phyloP scores from a whole-genome alignment of 2,888 invertebrate species.

The Danaus chrysippus region DNA sequence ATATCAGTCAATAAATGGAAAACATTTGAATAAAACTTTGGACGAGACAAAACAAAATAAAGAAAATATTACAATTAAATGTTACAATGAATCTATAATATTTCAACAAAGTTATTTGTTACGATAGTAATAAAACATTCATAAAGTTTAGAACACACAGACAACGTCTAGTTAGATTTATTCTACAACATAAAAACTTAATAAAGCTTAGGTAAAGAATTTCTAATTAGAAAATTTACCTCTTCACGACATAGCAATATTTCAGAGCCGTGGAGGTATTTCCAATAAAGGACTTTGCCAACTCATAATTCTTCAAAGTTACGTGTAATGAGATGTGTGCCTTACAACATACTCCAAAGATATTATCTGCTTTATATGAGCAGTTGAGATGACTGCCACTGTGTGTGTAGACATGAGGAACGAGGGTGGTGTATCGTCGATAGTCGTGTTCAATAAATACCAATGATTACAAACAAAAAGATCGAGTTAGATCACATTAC shows the following conservation, averaged over 20 bases:
- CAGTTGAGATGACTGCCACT: background rate
- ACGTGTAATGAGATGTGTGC: conserved; percentile 78
- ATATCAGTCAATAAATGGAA: no score
- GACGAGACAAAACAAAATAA: no score
- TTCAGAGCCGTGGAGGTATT: conserved; percentile 78
- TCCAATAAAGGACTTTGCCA: conserved; percentile 79
- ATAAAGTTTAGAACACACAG: conserved; percentile 44
- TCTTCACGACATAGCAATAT: conserved; percentile 78
- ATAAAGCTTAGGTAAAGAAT: conserved; percentile 76
- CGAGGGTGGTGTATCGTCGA: no score
- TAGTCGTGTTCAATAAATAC: no score
- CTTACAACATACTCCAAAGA: conserved; percentile 73
- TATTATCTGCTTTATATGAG: conserved; percentile 34
- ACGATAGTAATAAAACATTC: conserved; percentile 21
- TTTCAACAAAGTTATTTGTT: background rate
- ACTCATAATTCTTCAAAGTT: conserved; percentile 79
- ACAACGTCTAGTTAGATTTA: conserved; percentile 74
- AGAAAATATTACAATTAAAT: no score
- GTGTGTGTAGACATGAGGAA: no score
- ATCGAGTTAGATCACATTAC: background rate
- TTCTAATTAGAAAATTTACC: conserved; percentile 78
- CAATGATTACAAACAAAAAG: no score
- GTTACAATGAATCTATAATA: no score
- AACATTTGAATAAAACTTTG: no score
- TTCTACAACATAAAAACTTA: conserved; percentile 75